Percentiles rank a stretch among this genome's conserved stretches.
Conservation (phyloP, 2,888 invertebrate species). For the Crematogaster levior region DNA sequence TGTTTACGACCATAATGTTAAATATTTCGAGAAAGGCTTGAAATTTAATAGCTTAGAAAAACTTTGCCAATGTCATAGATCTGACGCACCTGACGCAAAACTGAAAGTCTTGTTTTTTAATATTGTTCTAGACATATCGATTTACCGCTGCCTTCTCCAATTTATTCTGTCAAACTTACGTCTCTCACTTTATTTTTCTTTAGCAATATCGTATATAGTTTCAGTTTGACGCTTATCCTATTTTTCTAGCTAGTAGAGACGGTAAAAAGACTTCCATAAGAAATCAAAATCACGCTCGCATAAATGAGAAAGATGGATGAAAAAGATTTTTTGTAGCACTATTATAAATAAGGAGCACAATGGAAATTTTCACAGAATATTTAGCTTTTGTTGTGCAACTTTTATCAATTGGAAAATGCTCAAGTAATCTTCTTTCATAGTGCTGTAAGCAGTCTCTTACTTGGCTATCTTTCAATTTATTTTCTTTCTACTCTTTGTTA, state of each 20-base stretch:
- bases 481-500: constrained; percentile 29
- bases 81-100: background rate
- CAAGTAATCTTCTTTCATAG: background rate
- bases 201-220: background rate
- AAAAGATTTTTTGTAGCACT: background rate
- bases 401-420: constrained; percentile 18
- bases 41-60: background rate
- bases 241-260: background rate
- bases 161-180: constrained; percentile 29
- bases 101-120: constrained; percentile 3
- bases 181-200: constrained; percentile 25
- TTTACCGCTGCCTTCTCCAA: constrained; percentile 20
- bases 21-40: background rate
- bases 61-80: background rate
- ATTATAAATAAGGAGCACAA: background rate
- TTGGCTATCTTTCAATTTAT: constrained; percentile 18
- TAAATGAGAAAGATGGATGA: background rate
- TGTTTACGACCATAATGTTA: background rate
- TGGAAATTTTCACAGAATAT: background rate
- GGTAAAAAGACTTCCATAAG: background rate
- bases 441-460: background rate
- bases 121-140: constrained; percentile 25
- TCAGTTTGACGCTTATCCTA: background rate
- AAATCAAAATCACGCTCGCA: background rate
- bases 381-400: constrained; percentile 11